Evolutionary conservation across 1,140 invertebrate species (phyloP).

Genomic region (Aphaenogaster floridana): DNA sequence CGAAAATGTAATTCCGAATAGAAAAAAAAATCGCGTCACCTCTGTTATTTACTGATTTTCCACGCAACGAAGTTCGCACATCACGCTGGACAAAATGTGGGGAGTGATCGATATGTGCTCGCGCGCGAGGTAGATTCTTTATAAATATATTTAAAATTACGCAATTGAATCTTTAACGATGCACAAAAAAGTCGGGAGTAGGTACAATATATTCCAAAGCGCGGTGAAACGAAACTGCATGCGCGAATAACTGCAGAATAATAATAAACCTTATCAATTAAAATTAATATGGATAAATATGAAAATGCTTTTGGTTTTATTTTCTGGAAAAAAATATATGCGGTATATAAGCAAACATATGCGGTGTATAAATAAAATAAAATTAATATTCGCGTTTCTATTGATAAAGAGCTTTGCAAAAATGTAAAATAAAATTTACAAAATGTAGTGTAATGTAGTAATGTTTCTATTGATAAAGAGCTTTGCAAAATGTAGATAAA

Average conservation of each 20-base stretch:
- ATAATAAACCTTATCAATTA: constrained; percentile 2
- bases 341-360: background rate
- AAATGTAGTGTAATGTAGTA: no score
- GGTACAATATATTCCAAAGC: background rate
- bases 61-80: background rate
- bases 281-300: constrained; percentile 9
- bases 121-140: background rate
- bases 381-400: background rate
- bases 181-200: background rate
- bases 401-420: background rate
- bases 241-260: background rate
- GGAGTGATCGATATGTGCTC: background rate
- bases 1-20: background rate
- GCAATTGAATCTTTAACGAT: background rate
- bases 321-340: background rate
- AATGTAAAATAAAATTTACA: background rate
- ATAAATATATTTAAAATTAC: background rate
- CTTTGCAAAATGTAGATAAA: background rate
- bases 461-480: background rate
- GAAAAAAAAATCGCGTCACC: background rate
- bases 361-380: background rate
- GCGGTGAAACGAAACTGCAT: background rate
- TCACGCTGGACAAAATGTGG: background rate
- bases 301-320: background rate
- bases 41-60: background rate